These are phyloP conservation scores for Pyrgus malvae DNA, from an alignment of 2,888 invertebrate genomes.

Conservation along the genomic window DNA sequence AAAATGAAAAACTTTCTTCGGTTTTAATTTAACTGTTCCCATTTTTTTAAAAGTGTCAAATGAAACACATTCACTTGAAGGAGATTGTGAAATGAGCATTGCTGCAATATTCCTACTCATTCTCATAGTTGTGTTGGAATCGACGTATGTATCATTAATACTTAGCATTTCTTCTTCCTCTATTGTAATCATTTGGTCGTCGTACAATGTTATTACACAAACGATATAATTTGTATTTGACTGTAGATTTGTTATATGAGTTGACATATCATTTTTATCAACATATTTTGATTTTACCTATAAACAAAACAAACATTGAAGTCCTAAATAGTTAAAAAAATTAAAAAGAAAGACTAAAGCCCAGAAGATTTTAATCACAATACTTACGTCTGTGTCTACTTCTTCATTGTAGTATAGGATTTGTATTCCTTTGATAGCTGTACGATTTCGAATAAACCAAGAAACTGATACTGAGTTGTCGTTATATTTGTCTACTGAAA, in stretches of 20 bases:
- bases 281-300: constrained; percentile 69
- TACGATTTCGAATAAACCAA: constrained; percentile 94
- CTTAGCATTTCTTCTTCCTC: constrained; percentile 46
- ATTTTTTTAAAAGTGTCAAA: constrained; percentile 68
- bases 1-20: constrained; percentile 57
- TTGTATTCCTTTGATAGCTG: constrained; percentile 91
- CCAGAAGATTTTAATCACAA: not conserved
- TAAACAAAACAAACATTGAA: constrained; percentile 36
- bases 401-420: constrained; percentile 87
- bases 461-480: constrained; percentile 92
- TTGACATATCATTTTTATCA: constrained; percentile 63
- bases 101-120: constrained; percentile 63
- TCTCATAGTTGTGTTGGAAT: constrained; percentile 52
- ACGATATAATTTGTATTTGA: constrained; percentile 65
- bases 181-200: constrained; percentile 52
- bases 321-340: constrained; percentile 6
- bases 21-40: constrained; percentile 48
- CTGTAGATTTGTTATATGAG: constrained; percentile 57
- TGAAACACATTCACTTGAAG: constrained; percentile 71
- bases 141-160: constrained; percentile 50
- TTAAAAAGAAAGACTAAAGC: not conserved
- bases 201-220: constrained; percentile 64
- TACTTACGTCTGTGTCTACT: constrained; percentile 33
- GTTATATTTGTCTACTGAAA: constrained; percentile 93
- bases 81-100: constrained; percentile 60